Conservation (phyloP, 1,140 invertebrate genomes). For the Schlechtendalia chinensis region DNA sequence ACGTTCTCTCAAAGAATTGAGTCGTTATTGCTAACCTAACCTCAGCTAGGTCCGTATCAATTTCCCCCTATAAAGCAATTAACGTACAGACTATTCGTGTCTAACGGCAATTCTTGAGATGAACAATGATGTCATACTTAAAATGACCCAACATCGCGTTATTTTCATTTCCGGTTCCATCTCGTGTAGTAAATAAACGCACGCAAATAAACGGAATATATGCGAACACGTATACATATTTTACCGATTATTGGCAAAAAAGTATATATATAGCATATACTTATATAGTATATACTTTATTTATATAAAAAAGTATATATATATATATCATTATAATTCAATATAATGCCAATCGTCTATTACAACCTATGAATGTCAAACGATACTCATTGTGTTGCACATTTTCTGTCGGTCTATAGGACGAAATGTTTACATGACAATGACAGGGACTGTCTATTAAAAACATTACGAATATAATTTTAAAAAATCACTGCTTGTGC, state of each 20-base stretch:
- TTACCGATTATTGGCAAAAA: not conserved
- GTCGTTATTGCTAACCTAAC: not conserved
- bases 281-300: not conserved
- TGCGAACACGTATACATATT: not conserved
- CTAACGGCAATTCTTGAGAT: slow-evolving; percentile 16
- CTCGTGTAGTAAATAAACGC: not conserved
- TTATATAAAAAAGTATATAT: too few species aligned
- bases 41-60: slow-evolving; percentile 4
- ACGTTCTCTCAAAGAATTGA: slow-evolving; percentile 6
- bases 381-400: slow-evolving; percentile 1
- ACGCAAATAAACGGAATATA: not conserved
- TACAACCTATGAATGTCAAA: not conserved
- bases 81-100: slow-evolving; percentile 26
- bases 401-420: not conserved
- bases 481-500: not conserved
- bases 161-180: not conserved
- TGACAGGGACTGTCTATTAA: not conserved
- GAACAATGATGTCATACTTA: not conserved
- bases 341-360: not conserved
- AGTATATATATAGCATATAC: not conserved
- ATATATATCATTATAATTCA: not conserved
- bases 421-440: not conserved
- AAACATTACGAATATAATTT: not conserved
- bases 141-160: not conserved
- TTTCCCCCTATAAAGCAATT: slow-evolving; percentile 21